These are phyloP conservation scores for Polia nebulosa DNA, from an alignment of 2,888 invertebrate species.

Conservation along the genomic window DNA sequence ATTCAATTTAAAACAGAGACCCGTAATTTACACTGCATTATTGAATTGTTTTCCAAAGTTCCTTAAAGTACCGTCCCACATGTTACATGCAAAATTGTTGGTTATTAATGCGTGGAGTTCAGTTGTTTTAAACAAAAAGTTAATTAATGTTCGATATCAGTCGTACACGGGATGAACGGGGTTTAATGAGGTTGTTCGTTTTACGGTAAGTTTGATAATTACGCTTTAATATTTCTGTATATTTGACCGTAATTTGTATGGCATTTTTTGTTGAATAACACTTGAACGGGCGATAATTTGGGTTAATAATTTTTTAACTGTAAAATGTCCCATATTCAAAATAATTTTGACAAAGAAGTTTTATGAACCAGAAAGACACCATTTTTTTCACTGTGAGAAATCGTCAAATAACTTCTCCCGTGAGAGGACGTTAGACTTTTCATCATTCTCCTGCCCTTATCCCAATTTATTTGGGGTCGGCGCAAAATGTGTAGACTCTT, in stretches of 20 bases:
- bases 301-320: too few species aligned
- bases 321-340: too few species aligned
- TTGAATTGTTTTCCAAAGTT: constrained; percentile 23
- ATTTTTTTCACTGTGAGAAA: too few species aligned
- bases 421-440: too few species aligned
- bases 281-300: too few species aligned
- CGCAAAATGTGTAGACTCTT: too few species aligned
- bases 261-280: neutral
- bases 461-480: too few species aligned
- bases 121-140: constrained; percentile 46
- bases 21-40: constrained; percentile 17
- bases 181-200: constrained; percentile 25
- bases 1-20: neutral
- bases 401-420: too few species aligned
- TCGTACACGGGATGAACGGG: constrained; percentile 27
- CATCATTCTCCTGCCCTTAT: too few species aligned
- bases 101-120: constrained; percentile 47
- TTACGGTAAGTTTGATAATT: constrained; percentile 30
- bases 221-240: constrained; percentile 1
- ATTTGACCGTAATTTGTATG: neutral
- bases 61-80: constrained; percentile 11
- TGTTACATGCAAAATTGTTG: constrained; percentile 39
- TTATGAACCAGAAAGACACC: too few species aligned
- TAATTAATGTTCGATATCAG: constrained; percentile 47
- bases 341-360: too few species aligned